These are phyloP conservation scores for Echinops telfairi DNA, from an alignment of 2,113 vertebrate genomes.

Conservation along the genomic window DNA sequence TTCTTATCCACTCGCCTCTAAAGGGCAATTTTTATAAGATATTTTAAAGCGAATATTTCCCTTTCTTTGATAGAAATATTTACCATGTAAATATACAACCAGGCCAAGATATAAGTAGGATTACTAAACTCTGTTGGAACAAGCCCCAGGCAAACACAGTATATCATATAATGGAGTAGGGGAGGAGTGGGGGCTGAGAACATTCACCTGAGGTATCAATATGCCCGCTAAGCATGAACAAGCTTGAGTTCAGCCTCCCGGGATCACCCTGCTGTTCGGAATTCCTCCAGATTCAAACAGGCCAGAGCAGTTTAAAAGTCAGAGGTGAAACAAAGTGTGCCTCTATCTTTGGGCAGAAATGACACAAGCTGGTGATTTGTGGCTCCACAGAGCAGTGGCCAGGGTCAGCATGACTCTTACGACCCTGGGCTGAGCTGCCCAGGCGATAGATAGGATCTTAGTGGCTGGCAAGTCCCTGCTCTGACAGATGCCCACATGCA, in stretches of 20 bases:
- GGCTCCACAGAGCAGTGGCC: background rate
- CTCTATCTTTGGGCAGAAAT: conserved; percentile 25
- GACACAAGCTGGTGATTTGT: background rate
- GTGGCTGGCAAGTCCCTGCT: background rate
- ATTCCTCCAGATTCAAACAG: background rate
- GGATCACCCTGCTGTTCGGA: background rate
- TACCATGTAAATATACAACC: conserved; percentile 74
- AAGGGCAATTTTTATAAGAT: conserved; percentile 74
- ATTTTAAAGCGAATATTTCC: conserved; percentile 79
- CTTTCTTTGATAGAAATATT: conserved; percentile 78
- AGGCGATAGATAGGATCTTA: background rate
- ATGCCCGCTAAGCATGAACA: background rate
- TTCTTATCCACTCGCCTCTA: conserved; percentile 70
- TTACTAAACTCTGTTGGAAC: conserved; percentile 65
- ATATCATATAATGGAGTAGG: conserved; percentile 43
- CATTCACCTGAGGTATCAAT: conserved; percentile 14
- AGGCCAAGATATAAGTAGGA: conserved; percentile 63
- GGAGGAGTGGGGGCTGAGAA: background rate
- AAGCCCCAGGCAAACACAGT: conserved; percentile 66
- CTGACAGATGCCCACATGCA: background rate
- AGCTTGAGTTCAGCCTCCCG: conserved; percentile 5
- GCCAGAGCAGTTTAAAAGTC: conserved; percentile 32
- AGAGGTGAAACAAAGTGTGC: conserved; percentile 1
- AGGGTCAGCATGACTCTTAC: background rate
- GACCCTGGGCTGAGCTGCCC: background rate